phyloP scores from a whole-genome alignment of 2,113 vertebrate species.

The Actenoides lindsayi region DNA sequence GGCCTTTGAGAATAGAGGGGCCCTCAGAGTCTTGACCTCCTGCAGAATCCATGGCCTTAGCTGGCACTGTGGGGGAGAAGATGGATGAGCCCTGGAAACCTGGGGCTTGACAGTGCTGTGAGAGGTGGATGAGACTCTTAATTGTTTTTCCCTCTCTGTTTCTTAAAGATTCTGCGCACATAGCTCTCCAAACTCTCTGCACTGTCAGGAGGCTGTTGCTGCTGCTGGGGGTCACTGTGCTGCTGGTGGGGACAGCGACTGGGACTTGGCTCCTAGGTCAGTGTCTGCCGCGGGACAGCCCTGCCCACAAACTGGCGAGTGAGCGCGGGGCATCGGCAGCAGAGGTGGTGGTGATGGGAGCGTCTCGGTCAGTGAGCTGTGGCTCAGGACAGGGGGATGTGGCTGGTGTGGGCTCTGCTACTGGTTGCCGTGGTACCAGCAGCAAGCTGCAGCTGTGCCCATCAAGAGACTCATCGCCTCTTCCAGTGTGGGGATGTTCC shows the following conservation, averaged over 20 bases:
- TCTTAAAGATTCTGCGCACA: neutral
- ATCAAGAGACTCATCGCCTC: fast-evolving
- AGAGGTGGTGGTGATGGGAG: neutral
- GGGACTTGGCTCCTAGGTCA: slow-evolving; percentile 86
- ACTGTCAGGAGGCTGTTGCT: slow-evolving; percentile 61
- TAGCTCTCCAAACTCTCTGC: neutral
- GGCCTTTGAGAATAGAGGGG: neutral
- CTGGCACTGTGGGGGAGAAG: fast-evolving
- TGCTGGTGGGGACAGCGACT: slow-evolving; percentile 75
- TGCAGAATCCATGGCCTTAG: fast-evolving
- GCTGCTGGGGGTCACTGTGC: slow-evolving; percentile 67
- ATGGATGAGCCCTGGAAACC: neutral
- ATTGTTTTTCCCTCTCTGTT: neutral
- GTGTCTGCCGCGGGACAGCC: neutral
- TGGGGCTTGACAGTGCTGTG: neutral
- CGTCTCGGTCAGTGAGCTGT: neutral
- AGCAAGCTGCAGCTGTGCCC: neutral
- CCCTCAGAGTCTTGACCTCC: neutral
- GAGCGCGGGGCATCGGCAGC: fast-evolving
- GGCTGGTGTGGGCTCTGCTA: neutral
- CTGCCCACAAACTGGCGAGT: fast-evolving
- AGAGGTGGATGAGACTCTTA: fast-evolving
- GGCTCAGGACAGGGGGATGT: fast-evolving
- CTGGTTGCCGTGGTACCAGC: neutral
- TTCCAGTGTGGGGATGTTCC: neutral